Evolutionary conservation across 2,888 invertebrate genomes (phyloP).

Genomic region (Rhamphomyia laevipes): DNA sequence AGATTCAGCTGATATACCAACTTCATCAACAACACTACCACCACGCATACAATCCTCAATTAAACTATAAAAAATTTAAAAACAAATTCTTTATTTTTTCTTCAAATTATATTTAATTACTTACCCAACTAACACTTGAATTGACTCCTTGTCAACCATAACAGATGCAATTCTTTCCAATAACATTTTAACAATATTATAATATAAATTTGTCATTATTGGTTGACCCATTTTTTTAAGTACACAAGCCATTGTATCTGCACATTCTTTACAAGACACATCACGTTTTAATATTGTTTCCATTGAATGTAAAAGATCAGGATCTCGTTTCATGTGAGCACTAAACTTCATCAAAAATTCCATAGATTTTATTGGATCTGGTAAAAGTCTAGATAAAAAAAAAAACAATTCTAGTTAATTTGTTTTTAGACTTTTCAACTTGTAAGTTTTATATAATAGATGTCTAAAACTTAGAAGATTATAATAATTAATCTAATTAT

Average conservation of each 20-base stretch:
- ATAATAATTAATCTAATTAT: too few relatives aligned
- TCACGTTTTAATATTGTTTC: slow-evolving; percentile 78
- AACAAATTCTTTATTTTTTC: not conserved
- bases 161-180: slow-evolving; percentile 91
- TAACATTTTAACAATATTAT: slow-evolving; percentile 91
- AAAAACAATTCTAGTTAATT: not conserved
- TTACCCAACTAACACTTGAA: slow-evolving; percentile 55
- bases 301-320: slow-evolving; percentile 62
- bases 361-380: slow-evolving; percentile 84
- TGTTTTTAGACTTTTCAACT: too few relatives aligned
- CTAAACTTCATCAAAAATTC: slow-evolving; percentile 80
- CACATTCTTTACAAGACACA: slow-evolving; percentile 88
- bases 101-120: slow-evolving; percentile 17
- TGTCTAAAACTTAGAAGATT: too few relatives aligned
- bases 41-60: slow-evolving; percentile 62
- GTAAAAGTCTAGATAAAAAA: slow-evolving; percentile 52
- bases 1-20: slow-evolving; percentile 67
- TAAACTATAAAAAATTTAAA: slow-evolving; percentile 20
- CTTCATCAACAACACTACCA: slow-evolving; percentile 54
- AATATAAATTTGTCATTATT: slow-evolving; percentile 89
- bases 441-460: too few relatives aligned
- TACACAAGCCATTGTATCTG: slow-evolving; percentile 71
- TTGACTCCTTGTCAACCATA: slow-evolving; percentile 85
- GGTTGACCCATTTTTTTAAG: slow-evolving; percentile 89
- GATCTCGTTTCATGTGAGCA: slow-evolving; percentile 61